A percentile compares a stretch with the other conserved stretches of the same genome.
phyloP scores from a whole-genome alignment of 2,113 vertebrate genomes.

The Gallinago jamesoni region DNA sequence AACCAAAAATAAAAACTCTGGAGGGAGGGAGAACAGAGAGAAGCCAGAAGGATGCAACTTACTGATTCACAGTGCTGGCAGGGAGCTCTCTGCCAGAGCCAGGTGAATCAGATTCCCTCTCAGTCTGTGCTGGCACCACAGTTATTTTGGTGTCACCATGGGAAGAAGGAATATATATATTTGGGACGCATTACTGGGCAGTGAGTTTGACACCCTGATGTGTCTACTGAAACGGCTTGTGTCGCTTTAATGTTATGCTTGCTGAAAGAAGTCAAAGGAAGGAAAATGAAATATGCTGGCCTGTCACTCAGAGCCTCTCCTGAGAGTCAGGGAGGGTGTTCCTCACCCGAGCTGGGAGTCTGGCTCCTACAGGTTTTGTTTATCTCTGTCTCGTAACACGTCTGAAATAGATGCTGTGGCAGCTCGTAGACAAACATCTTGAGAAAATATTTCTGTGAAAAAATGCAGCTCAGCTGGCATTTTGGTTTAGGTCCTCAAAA shows the following conservation, averaged over 20 bases:
- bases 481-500: not conserved
- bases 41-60: conserved; percentile 4
- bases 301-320: not conserved
- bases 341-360: not conserved
- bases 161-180: not conserved
- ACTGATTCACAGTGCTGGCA: not conserved
- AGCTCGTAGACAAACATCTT: not conserved
- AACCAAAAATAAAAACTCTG: conserved; percentile 43
- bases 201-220: not conserved
- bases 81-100: not conserved
- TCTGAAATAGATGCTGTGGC: not conserved
- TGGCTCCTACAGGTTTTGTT: not conserved
- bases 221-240: not conserved
- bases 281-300: not conserved
- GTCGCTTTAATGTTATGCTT: not conserved
- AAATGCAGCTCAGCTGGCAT: not conserved
- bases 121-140: not conserved
- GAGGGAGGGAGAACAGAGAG: not conserved
- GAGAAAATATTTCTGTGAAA: not conserved
- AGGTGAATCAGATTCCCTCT: conserved; percentile 47
- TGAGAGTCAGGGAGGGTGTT: not conserved
- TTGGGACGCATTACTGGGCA: not conserved
- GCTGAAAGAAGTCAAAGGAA: not conserved
- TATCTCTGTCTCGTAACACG: not conserved
- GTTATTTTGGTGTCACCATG: conserved; percentile 38